Conservation (phyloP, 2,113 vertebrate genomes). For the Anguilla japonica region DNA sequence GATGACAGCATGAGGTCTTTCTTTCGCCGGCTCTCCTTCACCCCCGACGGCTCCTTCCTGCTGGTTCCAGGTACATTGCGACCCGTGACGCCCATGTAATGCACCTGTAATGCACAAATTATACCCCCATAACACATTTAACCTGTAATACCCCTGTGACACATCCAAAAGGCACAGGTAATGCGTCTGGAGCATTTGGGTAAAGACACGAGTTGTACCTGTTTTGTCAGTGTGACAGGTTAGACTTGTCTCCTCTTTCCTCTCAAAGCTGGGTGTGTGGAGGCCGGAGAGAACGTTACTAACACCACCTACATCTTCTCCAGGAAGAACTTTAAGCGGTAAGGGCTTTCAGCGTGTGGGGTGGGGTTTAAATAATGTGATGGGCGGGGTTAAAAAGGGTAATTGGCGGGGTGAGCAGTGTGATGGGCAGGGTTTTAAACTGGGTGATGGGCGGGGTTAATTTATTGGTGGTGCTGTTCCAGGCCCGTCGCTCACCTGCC, state of each 20-base stretch:
- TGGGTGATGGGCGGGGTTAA: not conserved
- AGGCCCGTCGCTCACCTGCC: slow-evolving; percentile 94
- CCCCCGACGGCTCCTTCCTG: slow-evolving; percentile 89
- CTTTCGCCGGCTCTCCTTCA: slow-evolving; percentile 91
- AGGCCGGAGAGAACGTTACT: slow-evolving; percentile 89
- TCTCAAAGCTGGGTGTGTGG: slow-evolving; percentile 88
- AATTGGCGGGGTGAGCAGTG: not conserved
- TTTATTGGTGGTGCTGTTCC: slow-evolving; percentile 4
- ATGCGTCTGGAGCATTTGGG: too few species aligned
- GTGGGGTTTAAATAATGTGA: not conserved
- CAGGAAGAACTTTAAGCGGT: slow-evolving; percentile 91
- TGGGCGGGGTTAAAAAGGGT: not conserved
- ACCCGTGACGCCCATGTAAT: not conserved
- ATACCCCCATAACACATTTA: too few species aligned
- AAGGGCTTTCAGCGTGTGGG: not conserved
- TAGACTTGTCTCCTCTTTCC: slow-evolving; percentile 4
- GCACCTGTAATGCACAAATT: not conserved
- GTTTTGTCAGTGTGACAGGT: too few species aligned
- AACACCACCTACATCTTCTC: slow-evolving; percentile 96
- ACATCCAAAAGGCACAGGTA: too few species aligned
- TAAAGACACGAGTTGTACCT: too few species aligned
- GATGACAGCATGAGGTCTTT: slow-evolving; percentile 98
- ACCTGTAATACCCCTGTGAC: too few species aligned
- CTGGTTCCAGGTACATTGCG: slow-evolving; percentile 79
- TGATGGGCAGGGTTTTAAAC: too few species aligned